Conservation (phyloP, 2,797 vertebrate genomes). For the Toxotes lorentzi region DNA sequence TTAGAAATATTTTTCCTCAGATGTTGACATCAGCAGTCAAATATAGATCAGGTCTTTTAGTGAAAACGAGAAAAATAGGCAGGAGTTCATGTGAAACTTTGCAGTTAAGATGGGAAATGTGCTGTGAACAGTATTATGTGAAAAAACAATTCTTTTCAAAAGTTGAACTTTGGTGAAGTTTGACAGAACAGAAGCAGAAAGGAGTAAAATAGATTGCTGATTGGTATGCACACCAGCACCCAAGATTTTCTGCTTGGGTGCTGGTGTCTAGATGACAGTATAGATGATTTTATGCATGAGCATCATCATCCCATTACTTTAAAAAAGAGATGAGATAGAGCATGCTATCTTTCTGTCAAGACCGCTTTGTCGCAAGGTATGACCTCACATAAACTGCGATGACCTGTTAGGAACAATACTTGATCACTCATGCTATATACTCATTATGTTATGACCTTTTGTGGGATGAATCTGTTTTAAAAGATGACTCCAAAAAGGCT, state of each 20-base stretch:
- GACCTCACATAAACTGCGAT: too few relatives aligned
- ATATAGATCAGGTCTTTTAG: too few relatives aligned
- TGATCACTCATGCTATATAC: neutral
- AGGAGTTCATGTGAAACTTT: neutral
- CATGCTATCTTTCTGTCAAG: neutral
- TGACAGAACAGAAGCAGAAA: neutral
- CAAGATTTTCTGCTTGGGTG: neutral
- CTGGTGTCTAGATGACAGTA: too few relatives aligned
- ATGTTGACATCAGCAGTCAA: neutral
- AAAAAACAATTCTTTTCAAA: neutral
- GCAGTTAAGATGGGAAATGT: neutral
- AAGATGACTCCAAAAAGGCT: neutral
- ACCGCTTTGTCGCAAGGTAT: too few relatives aligned
- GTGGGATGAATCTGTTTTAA: neutral
- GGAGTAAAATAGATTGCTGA: neutral
- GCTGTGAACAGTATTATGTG: neutral
- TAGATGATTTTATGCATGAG: neutral
- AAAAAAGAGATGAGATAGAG: conserved; percentile 10
- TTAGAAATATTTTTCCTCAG: too few relatives aligned
- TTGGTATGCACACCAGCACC: too few relatives aligned
- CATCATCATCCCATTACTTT: conserved; percentile 20
- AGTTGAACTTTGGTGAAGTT: neutral
- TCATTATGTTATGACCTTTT: neutral
- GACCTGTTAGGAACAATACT: neutral
- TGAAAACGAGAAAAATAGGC: neutral